phyloP scores from a whole-genome alignment of 2,113 vertebrate genomes.

The Okapia johnstoni region DNA sequence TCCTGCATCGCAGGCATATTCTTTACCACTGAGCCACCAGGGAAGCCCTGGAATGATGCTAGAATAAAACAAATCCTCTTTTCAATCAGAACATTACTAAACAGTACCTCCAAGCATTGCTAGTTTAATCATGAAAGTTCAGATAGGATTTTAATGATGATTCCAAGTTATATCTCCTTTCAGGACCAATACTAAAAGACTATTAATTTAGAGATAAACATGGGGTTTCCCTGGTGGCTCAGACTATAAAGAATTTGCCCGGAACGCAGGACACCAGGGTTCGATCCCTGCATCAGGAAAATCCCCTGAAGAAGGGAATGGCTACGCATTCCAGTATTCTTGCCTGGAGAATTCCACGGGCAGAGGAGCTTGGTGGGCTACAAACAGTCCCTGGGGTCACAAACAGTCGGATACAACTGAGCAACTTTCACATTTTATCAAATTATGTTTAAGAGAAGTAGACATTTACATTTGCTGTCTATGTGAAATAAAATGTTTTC shows the following conservation, averaged over 20 bases:
- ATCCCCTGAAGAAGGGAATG: not conserved
- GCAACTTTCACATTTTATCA: not conserved
- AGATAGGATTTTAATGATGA: slow-evolving; percentile 19
- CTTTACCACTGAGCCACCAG: not conserved
- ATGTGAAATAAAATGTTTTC: not conserved
- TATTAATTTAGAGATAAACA: not conserved
- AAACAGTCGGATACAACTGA: not conserved
- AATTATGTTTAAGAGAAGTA: not conserved
- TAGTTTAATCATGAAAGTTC: not conserved
- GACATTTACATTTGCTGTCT: not conserved
- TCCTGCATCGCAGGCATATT: not conserved
- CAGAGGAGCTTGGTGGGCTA: not conserved
- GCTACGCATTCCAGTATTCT: not conserved
- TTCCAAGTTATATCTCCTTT: not conserved
- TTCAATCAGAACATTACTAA: not conserved
- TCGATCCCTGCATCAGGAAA: not conserved
- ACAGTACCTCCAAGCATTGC: not conserved
- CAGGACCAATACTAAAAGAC: not conserved
- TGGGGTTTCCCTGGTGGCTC: not conserved
- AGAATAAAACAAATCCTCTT: not conserved
- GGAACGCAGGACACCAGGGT: not conserved
- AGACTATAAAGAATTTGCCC: not conserved
- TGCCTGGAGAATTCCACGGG: not conserved
- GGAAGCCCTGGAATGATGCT: not conserved
- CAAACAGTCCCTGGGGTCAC: not conserved